Percentiles rank a stretch among this genome's conserved stretches.
Evolutionary conservation across 2,888 invertebrate species (phyloP).

Genomic region (Drosophila hamatofila): DNA sequence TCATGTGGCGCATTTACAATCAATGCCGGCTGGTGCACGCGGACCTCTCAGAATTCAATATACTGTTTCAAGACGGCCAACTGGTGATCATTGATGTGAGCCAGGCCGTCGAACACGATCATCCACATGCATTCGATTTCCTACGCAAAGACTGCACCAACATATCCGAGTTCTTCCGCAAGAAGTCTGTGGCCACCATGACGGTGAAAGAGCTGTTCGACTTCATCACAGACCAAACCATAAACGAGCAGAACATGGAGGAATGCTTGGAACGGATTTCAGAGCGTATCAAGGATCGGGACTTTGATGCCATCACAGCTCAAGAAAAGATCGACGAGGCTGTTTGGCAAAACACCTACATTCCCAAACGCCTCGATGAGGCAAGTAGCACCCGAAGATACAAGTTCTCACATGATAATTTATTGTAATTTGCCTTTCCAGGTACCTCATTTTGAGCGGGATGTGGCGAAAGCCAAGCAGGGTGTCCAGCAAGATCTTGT

Average conservation of each 20-base stretch:
- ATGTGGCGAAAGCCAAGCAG: conserved; percentile 92
- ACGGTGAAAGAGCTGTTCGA: conserved; percentile 96
- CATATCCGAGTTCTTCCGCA: conserved; percentile 95
- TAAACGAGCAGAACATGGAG: conserved; percentile 92
- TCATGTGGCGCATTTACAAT: conserved; percentile 98
- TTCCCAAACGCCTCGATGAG: conserved; percentile 96
- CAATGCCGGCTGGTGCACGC: conserved; percentile 98
- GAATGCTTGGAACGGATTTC: conserved; percentile 91
- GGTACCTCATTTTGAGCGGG: conserved; percentile 94
- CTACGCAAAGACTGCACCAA: conserved; percentile 97
- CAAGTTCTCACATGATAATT: neutral
- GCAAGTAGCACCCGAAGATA: conserved; percentile 85
- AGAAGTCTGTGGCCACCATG: conserved; percentile 95
- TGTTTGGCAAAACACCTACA: conserved; percentile 96
- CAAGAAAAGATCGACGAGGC: conserved; percentile 94
- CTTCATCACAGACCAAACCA: conserved; percentile 96
- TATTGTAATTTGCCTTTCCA: conserved; percentile 77
- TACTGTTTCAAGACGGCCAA: conserved; percentile 93
- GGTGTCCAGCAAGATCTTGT: conserved; percentile 90
- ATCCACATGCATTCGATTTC: conserved; percentile 97
- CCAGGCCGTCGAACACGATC: conserved; percentile 99
- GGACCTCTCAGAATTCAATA: conserved; percentile 98
- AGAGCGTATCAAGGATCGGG: conserved; percentile 88
- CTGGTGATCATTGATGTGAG: conserved; percentile 98
- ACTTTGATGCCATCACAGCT: conserved; percentile 89